These are phyloP conservation scores for Girardia tigrina DNA, from an alignment of 2,888 invertebrate genomes.

Conservation along the genomic window DNA sequence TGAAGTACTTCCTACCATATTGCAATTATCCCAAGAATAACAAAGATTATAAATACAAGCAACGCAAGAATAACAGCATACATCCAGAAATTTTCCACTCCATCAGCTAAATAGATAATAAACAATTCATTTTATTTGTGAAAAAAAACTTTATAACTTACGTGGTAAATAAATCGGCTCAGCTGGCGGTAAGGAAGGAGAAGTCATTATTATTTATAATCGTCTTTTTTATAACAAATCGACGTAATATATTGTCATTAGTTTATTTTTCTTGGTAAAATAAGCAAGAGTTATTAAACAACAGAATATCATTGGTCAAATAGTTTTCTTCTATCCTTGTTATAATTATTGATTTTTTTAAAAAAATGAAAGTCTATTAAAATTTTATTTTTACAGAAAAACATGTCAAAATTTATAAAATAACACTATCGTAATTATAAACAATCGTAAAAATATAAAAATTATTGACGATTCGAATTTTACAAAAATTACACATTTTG, in stretches of 20 bases:
- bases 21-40: conserved; percentile 26
- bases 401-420: too few species aligned
- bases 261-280: not conserved
- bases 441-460: too few species aligned
- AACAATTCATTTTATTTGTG: not conserved
- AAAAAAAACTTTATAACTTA: not conserved
- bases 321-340: too few species aligned
- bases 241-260: not conserved
- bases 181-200: not conserved
- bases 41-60: conserved; percentile 3
- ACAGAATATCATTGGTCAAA: not conserved
- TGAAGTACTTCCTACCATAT: not conserved
- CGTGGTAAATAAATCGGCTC: conserved; percentile 11
- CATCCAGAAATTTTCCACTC: conserved; percentile 24
- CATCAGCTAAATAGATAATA: conserved; percentile 21
- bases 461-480: too few species aligned
- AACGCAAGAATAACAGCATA: conserved; percentile 21
- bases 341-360: too few species aligned
- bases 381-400: too few species aligned
- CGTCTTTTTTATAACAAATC: not conserved
- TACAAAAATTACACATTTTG: too few species aligned
- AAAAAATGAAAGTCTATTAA: too few species aligned
- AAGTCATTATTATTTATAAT: not conserved
- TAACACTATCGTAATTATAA: too few species aligned
- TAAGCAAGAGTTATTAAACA: not conserved